phyloP scores from a whole-genome alignment of 2,888 invertebrate genomes.

The Sinopyrophorus schimmeli region DNA sequence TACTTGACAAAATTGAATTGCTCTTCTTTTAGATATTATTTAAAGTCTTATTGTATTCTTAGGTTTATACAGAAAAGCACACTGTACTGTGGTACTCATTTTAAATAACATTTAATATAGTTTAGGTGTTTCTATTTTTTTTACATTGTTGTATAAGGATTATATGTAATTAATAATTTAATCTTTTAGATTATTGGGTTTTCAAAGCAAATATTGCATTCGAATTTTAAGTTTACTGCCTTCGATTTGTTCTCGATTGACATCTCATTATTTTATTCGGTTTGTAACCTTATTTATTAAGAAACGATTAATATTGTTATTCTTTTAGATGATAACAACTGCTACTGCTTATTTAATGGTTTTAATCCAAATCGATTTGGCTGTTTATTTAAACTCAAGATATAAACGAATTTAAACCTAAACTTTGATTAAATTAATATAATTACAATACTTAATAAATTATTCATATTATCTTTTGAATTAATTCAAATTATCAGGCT shows the following conservation, averaged over 20 bases:
- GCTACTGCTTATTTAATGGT: slow-evolving; percentile 33
- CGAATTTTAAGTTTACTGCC: slow-evolving; percentile 33
- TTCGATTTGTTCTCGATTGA: slow-evolving; percentile 31
- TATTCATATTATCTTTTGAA: too few species aligned
- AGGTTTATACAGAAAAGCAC: neutral
- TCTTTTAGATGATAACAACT: slow-evolving; percentile 26
- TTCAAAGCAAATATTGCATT: slow-evolving; percentile 34
- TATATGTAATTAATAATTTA: too few species aligned
- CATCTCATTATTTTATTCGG: slow-evolving; percentile 28
- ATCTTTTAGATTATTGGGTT: slow-evolving; percentile 26
- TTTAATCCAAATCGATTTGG: slow-evolving; percentile 31
- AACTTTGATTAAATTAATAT: too few species aligned
- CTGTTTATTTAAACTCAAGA: too few species aligned
- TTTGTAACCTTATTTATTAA: too few species aligned
- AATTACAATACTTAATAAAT: too few species aligned
- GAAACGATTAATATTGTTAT: too few species aligned
- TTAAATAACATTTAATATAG: neutral
- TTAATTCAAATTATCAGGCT: too few species aligned
- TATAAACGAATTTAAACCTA: too few species aligned
- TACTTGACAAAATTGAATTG: neutral
- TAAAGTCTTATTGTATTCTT: neutral
- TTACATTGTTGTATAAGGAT: too few species aligned
- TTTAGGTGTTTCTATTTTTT: too few species aligned
- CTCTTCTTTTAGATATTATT: neutral
- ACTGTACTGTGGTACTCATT: neutral